These are phyloP conservation scores for Ceratoteleas bidentatus DNA, from an alignment of 1,140 invertebrate species.

Conservation along the genomic window DNA sequence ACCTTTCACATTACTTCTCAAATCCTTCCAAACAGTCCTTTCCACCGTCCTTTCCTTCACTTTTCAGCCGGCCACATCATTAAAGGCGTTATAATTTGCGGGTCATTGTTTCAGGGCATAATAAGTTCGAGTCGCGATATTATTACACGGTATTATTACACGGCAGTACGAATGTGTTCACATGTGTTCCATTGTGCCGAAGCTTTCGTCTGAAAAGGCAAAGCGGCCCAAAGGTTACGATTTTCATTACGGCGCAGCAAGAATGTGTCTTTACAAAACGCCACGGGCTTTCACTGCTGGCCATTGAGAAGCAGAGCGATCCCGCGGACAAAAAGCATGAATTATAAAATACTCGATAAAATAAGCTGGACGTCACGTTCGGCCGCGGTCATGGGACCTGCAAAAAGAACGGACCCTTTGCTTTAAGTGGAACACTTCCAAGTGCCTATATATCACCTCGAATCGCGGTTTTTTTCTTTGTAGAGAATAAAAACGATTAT, in stretches of 20 bases:
- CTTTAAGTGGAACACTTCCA: slow-evolving; percentile 50
- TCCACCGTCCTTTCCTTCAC: no score
- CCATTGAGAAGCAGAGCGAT: slow-evolving; percentile 34
- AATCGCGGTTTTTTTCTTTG: slow-evolving; percentile 22
- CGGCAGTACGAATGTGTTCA: slow-evolving; percentile 12
- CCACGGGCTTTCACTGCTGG: slow-evolving; percentile 38
- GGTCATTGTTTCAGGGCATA: slow-evolving; percentile 42
- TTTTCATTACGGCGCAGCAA: slow-evolving; percentile 40
- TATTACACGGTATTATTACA: slow-evolving; percentile 27
- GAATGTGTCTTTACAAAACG: slow-evolving; percentile 27
- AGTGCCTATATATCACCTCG: slow-evolving; percentile 33
- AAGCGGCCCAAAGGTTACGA: slow-evolving; percentile 38
- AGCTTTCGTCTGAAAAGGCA: slow-evolving; percentile 31
- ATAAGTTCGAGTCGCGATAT: slow-evolving; percentile 17
- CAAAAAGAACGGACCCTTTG: slow-evolving; percentile 27
- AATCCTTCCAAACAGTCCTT: no score
- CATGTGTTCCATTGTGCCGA: slow-evolving; percentile 38
- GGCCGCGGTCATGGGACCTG: slow-evolving; percentile 11
- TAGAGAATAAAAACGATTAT: slow-evolving; percentile 34
- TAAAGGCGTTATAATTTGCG: slow-evolving; percentile 33
- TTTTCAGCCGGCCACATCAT: no score
- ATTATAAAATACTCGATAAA: slow-evolving; percentile 56
- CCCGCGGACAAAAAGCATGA: slow-evolving; percentile 31
- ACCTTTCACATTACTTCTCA: no score
- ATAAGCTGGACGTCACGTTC: slow-evolving; percentile 38